A percentile compares a stretch with the other conserved stretches of the same genome.
Evolutionary conservation across 1,140 invertebrate genomes (phyloP).

Genomic region (Bombyx mandarina): DNA sequence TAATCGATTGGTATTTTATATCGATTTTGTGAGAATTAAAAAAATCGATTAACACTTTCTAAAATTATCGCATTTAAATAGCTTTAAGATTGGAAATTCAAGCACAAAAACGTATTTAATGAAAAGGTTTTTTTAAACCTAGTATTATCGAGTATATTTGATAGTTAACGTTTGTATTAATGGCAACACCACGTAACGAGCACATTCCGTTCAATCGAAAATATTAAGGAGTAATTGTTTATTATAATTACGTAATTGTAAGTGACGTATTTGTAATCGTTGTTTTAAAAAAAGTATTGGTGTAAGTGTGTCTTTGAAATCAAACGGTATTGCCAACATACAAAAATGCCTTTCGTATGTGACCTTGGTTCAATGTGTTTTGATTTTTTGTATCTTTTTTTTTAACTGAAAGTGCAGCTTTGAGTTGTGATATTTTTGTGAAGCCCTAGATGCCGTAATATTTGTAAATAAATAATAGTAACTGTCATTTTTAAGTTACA

Average conservation of each 20-base stretch:
- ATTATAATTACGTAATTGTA: conserved; percentile 26
- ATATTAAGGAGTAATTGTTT: conserved; percentile 26
- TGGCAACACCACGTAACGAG: conserved; percentile 47
- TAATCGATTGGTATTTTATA: conserved; percentile 41
- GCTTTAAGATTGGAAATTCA: conserved; percentile 39
- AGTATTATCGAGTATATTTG: conserved; percentile 39
- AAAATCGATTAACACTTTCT: conserved; percentile 1
- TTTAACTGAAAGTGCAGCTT: background rate
- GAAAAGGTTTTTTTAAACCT: conserved; percentile 34
- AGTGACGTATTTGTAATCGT: conserved; percentile 25
- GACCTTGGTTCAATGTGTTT: background rate
- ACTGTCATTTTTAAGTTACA: no score
- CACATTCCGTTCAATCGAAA: conserved; percentile 60
- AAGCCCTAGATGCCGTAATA: no score
- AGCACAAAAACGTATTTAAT: conserved; percentile 58
- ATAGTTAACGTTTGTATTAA: conserved; percentile 27
- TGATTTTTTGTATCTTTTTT: background rate
- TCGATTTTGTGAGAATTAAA: conserved; percentile 18
- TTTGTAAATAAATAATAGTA: no score
- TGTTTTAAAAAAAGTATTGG: conserved; percentile 11
- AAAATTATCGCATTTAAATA: conserved; percentile 45
- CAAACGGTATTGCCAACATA: background rate
- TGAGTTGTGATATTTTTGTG: background rate
- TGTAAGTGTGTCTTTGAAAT: background rate
- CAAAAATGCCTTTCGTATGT: no score